Base-by-base conservation (phyloP, 2,113 vertebrate species). In the Tapirus terrestris region DNA sequence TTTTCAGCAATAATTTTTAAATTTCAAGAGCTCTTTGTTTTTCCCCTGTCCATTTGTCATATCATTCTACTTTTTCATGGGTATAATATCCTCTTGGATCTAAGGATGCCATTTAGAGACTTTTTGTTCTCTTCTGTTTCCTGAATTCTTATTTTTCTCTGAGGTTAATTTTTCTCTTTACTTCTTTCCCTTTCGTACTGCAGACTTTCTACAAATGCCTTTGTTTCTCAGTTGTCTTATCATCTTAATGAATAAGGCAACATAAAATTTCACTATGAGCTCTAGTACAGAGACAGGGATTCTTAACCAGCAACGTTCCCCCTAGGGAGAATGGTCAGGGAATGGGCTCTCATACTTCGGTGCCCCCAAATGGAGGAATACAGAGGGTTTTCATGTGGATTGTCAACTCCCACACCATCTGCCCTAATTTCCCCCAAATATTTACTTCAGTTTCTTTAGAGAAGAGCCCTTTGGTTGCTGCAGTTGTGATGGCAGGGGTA, bases 1-100 rank as follows among this genome's bases (percentile, higher is more conserved):
- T 79, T 73, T 51, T 92, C 29, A 89, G 27, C 18, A 89, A 75
- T 73, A 75, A 75, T 82, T 93, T 85, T 89, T 93, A 68, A 77
- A 89, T 75, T 90, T 25, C 12, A 70, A 51, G 27, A 61, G 12
- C 25, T 27, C 36, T 85, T 73, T 73, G 77, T 39, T 65, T 45
- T 80, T 68, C 6, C 58, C 79, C 31, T 53, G 8, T 18, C 9
- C 33, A 72, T 56, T 94, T 86, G 70, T 76, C 23, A 29, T 48
- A 67, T 39, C n/a, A 29, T 61, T 92, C 4, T 51, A 61, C 36
- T 76, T 90, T 90, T 86, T 94, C 11, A 81, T 91, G 29, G 7
- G 58, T 65, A 29, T 65, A 79, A 58, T 70, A 70, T 21, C n/a
- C 14, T 33, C 43, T 76, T 45, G 12, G 82, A 18, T 94, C 7